Evolutionary conservation across 92 coral and sea anemone species (phyloP).

Genomic region (Porites divaricata): DNA sequence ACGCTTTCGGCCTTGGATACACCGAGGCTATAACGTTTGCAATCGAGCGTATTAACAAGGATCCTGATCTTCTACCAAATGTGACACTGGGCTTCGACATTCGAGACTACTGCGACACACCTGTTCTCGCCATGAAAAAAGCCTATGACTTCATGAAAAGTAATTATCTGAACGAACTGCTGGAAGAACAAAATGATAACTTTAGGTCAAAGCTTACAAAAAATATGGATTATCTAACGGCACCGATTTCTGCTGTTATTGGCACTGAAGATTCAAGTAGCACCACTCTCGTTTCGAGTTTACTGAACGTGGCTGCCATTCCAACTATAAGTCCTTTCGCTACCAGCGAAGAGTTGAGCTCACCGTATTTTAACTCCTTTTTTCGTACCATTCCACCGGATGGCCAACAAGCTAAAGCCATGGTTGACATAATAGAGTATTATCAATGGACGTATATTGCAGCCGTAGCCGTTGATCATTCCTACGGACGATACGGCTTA

Average conservation of each 20-base stretch:
- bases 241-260: constrained; percentile 69
- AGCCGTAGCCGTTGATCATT: constrained; percentile 79
- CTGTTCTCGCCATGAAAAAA: constrained; percentile 65
- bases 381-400: constrained; percentile 89
- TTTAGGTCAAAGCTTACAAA: background rate
- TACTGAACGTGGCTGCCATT: constrained; percentile 73
- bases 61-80: constrained; percentile 56
- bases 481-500: constrained; percentile 83
- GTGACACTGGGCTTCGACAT: constrained; percentile 72
- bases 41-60: constrained; percentile 63
- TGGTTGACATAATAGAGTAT: constrained; percentile 81
- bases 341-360: constrained; percentile 81
- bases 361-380: constrained; percentile 72
- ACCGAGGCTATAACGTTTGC: constrained; percentile 74
- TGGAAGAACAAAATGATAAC: background rate
- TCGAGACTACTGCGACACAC: constrained; percentile 79
- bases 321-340: constrained; percentile 79
- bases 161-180: constrained; percentile 54
- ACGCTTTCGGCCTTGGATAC: constrained; percentile 81
- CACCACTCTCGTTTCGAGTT: constrained; percentile 64
- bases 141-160: constrained; percentile 66
- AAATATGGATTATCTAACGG: constrained; percentile 41
- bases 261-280: constrained; percentile 85
- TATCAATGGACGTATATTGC: constrained; percentile 82
- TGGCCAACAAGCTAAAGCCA: constrained; percentile 85